A percentile compares a stretch with the other conserved stretches of the same genome.
These are phyloP conservation scores for Habroteleia sp. DNA, from an alignment of 2,888 invertebrate species.

Conservation along the genomic window DNA sequence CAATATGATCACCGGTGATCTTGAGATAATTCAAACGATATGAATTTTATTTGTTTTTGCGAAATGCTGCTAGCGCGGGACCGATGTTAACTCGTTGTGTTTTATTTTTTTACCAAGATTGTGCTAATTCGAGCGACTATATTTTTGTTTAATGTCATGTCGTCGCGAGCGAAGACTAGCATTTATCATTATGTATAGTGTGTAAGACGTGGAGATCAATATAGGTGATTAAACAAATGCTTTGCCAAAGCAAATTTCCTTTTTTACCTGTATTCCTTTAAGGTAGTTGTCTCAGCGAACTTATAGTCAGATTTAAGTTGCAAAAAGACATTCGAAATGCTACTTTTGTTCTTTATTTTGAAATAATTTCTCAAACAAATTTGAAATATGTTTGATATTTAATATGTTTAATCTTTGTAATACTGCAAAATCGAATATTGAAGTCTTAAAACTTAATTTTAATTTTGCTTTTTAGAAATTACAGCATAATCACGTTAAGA, in stretches of 20 bases:
- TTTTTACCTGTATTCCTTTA: no score
- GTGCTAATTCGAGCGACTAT: conserved; percentile 1
- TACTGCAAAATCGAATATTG: no score
- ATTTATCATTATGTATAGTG: conserved; percentile 38
- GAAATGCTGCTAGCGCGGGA: neutral
- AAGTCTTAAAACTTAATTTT: no score
- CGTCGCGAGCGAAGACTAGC: conserved; percentile 14
- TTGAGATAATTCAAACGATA: conserved; percentile 1
- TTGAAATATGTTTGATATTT: no score
- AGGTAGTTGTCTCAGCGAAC: no score
- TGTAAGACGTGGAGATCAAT: conserved; percentile 14
- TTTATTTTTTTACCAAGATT: conserved; percentile 23
- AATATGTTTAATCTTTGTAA: no score
- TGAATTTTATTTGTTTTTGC: neutral
- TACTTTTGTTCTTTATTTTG: no score
- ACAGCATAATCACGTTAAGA: no score
- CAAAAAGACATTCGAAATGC: no score
- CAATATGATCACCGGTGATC: neutral
- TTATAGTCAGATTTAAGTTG: no score
- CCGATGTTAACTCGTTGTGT: conserved; percentile 9
- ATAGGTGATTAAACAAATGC: conserved; percentile 27
- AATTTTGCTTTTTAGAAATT: no score
- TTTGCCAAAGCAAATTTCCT: conserved; percentile 5
- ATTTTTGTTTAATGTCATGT: conserved; percentile 29
- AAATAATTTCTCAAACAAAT: no score